phyloP scores from a whole-genome alignment of 2,797 vertebrate genomes.

The Anomalospiza imberbis region DNA sequence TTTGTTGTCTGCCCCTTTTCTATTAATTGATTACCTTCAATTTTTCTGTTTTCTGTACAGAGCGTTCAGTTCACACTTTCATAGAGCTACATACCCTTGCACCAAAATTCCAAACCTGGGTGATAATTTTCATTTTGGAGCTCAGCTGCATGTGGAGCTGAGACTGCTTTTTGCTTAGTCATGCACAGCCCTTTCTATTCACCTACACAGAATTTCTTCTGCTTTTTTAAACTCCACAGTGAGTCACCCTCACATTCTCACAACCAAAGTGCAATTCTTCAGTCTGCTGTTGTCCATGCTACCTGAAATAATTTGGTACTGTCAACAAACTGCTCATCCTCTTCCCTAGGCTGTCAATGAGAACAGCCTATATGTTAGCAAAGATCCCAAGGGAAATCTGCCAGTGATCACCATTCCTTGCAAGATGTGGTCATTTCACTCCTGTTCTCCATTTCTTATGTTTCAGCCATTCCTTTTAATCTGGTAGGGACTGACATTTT shows the following conservation, averaged over 20 bases:
- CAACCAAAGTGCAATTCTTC: not conserved
- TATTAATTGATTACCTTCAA: not conserved
- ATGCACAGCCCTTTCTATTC: not conserved
- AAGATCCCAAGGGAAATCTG: not conserved
- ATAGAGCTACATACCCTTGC: not conserved
- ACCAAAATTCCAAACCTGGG: not conserved
- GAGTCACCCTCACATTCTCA: not conserved
- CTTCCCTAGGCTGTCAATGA: not conserved
- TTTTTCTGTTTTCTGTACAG: not conserved
- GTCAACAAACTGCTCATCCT: conserved; percentile 4
- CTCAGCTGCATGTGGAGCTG: not conserved
- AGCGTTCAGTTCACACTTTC: not conserved
- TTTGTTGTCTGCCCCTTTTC: not conserved
- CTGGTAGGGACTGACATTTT: not conserved
- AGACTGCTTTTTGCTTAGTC: not conserved
- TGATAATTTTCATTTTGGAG: not conserved
- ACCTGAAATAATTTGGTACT: not conserved
- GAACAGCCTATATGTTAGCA: not conserved
- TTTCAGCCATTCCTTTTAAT: not conserved
- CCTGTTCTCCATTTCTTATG: not conserved
- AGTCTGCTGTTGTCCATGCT: not conserved
- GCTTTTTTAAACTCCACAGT: not conserved
- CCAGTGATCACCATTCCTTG: not conserved
- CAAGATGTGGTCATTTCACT: not conserved
- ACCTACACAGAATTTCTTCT: not conserved